Conservation (phyloP, 2,113 vertebrate genomes). For the Thunnus thynnus region DNA sequence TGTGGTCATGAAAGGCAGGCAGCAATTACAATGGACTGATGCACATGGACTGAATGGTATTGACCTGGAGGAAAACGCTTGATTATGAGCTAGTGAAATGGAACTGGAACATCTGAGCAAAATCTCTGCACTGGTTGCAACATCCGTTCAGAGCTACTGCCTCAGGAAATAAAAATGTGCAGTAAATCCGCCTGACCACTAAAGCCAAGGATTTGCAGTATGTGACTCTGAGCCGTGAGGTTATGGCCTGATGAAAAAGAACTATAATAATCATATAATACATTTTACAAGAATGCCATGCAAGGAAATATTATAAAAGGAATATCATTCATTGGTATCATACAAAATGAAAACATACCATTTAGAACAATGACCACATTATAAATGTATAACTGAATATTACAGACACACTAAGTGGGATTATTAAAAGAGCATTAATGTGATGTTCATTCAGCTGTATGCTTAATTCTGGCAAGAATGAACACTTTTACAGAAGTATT, state of each 20-base stretch:
- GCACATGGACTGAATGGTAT: slow-evolving; percentile 44
- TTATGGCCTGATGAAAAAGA: slow-evolving; percentile 11
- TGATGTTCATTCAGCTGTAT: neutral
- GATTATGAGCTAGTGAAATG: slow-evolving; percentile 48
- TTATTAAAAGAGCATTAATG: slow-evolving; percentile 10
- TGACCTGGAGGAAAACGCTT: slow-evolving; percentile 43
- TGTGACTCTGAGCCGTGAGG: neutral
- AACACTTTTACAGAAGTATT: neutral
- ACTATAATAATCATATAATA: slow-evolving; percentile 4
- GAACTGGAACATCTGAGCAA: slow-evolving; percentile 59
- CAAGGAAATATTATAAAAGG: neutral
- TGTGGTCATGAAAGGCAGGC: slow-evolving; percentile 38
- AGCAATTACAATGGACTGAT: slow-evolving; percentile 37
- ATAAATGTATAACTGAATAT: neutral
- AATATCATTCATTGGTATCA: neutral
- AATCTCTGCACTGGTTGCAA: slow-evolving; percentile 35
- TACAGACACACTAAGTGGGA: neutral
- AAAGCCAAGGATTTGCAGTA: slow-evolving; percentile 18
- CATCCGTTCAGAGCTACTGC: slow-evolving; percentile 23
- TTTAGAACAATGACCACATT: neutral
- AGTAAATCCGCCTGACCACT: slow-evolving; percentile 39
- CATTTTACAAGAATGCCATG: neutral
- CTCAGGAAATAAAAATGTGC: slow-evolving; percentile 52
- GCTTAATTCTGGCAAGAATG: neutral
- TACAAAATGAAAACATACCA: slow-evolving; percentile 1